Conservation (phyloP, 37 sponge, comb jelly and placozoan genomes). For the Ianthella basta region DNA sequence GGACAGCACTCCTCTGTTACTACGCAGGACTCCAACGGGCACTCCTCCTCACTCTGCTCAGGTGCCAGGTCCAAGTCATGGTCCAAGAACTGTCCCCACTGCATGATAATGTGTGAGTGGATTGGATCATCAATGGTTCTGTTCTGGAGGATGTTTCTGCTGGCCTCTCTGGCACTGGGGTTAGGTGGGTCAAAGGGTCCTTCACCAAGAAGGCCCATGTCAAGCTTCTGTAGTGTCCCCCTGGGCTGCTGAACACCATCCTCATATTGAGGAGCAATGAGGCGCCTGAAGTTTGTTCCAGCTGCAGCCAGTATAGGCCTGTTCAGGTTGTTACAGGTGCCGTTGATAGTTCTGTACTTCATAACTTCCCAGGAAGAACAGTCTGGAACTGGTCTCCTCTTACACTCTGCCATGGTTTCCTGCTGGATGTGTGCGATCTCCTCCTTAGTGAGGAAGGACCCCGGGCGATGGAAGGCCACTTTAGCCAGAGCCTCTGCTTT, state of each 20-base stretch:
- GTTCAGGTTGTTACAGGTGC: slow-evolving; percentile 87
- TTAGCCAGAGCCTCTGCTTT: slow-evolving; percentile 56
- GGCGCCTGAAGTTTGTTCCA: slow-evolving; percentile 49
- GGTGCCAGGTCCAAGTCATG: slow-evolving; percentile 71
- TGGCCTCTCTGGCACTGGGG: slow-evolving; percentile 82
- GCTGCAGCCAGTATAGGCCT: slow-evolving; percentile 66
- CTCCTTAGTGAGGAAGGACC: slow-evolving; percentile 47
- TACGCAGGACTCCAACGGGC: background rate
- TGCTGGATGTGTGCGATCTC: slow-evolving; percentile 40
- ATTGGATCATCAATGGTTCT: slow-evolving; percentile 33
- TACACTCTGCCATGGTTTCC: slow-evolving; percentile 39
- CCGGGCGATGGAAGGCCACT: slow-evolving; percentile 53
- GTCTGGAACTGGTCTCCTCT: slow-evolving; percentile 25
- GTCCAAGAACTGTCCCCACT: slow-evolving; percentile 96
- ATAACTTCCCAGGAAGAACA: background rate
- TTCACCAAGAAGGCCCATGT: background rate
- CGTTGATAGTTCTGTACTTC: slow-evolving; percentile 68
- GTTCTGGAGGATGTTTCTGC: slow-evolving; percentile 24
- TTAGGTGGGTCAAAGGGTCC: slow-evolving; percentile 60
- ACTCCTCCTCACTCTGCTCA: slow-evolving; percentile 22
- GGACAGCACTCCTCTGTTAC: slow-evolving; percentile 47
- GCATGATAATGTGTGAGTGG: slow-evolving; percentile 85
- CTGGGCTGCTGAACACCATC: slow-evolving; percentile 53
- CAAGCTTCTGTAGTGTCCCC: slow-evolving; percentile 53
- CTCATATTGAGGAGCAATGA: slow-evolving; percentile 77